A percentile compares a stretch with the other conserved stretches of the same genome.
Conservation (phyloP, 2,797 vertebrate species). For the Pseudomugil tenellus region DNA sequence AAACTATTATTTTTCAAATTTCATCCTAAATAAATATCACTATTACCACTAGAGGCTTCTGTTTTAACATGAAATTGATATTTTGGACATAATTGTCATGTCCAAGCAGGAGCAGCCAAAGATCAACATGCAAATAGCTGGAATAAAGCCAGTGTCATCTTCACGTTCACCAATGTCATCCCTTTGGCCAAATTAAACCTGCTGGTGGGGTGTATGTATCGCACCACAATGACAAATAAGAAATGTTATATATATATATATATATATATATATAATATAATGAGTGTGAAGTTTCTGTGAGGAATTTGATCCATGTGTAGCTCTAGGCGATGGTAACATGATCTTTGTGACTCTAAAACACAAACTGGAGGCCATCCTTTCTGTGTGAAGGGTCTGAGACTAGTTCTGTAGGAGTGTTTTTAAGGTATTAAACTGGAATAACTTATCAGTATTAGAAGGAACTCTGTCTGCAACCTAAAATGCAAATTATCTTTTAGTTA, state of each 20-base stretch:
- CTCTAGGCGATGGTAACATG: constrained; percentile 51
- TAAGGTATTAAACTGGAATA: constrained; percentile 22
- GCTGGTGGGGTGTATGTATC: too few relatives aligned
- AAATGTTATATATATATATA: constrained; percentile 18
- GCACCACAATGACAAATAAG: too few relatives aligned
- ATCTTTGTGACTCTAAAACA: constrained; percentile 55
- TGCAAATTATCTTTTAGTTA: neutral
- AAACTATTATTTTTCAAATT: neutral
- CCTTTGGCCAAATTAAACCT: too few relatives aligned
- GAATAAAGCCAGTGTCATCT: too few relatives aligned
- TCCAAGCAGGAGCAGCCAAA: neutral
- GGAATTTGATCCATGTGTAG: constrained; percentile 56
- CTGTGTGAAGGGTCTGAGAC: constrained; percentile 41
- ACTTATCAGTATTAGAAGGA: neutral
- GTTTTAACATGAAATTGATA: too few relatives aligned
- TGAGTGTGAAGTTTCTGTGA: constrained; percentile 9
- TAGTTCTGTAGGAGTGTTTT: constrained; percentile 1
- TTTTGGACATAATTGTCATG: too few relatives aligned
- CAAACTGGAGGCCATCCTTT: constrained; percentile 1
- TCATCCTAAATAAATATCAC: too few relatives aligned
- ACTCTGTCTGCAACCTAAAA: neutral
- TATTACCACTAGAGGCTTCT: too few relatives aligned
- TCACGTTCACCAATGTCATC: too few relatives aligned
- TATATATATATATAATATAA: too few relatives aligned
- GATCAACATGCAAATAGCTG: neutral